A percentile compares a stretch with the other conserved stretches of the same genome.
Evolutionary conservation across 2,888 invertebrate species (phyloP).

Genomic region (Chaetoderma sp.): DNA sequence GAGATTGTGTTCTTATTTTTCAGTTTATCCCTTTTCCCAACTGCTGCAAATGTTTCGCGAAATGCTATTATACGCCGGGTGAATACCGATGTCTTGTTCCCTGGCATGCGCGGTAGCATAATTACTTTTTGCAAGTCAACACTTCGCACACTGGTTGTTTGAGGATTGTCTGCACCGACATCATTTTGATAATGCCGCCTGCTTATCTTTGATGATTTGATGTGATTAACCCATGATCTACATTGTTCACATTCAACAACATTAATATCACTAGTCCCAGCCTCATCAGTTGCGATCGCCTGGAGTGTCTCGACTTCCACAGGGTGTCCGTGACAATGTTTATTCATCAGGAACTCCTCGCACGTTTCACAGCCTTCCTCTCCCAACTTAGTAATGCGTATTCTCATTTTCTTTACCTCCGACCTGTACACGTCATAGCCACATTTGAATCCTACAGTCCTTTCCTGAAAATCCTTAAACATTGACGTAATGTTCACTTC

Average conservation of each 20-base stretch:
- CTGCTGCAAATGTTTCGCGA: conserved; percentile 21
- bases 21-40: conserved; percentile 6
- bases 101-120: conserved; percentile 28
- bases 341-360: conserved; percentile 7
- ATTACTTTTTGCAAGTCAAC: conserved; percentile 33
- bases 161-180: background rate
- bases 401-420: conserved; percentile 17
- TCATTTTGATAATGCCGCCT: conserved; percentile 3
- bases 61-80: conserved; percentile 22
- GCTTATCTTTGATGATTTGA: background rate
- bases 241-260: conserved; percentile 12
- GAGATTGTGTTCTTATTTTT: conserved; percentile 14
- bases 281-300: background rate
- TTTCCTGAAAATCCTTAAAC: conserved; percentile 20
- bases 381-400: conserved; percentile 29
- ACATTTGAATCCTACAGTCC: conserved; percentile 8
- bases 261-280: background rate
- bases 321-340: background rate
- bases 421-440: conserved; percentile 18
- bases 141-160: conserved; percentile 8
- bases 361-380: conserved; percentile 29
- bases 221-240: conserved; percentile 4
- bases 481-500: conserved; percentile 23
- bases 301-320: background rate
- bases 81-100: conserved; percentile 24